Conservation (phyloP, 2,888 invertebrate species). For the Bruchidius siliquastri region DNA sequence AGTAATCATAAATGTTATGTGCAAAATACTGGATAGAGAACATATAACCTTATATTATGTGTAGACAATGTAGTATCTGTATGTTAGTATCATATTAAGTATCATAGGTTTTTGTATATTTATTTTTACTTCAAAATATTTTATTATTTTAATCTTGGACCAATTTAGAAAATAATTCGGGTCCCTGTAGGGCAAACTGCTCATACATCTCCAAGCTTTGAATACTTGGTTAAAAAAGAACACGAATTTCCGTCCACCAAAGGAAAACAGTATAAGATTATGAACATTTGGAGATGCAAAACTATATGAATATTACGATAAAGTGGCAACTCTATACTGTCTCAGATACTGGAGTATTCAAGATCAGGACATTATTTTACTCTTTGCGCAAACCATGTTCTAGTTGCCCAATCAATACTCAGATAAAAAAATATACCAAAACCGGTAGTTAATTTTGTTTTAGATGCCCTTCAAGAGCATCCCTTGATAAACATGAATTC, state of each 20-base stretch:
- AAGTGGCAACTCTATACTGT: no score
- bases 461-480: no score
- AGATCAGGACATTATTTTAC: no score
- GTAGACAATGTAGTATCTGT: not conserved
- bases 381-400: no score
- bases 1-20: not conserved
- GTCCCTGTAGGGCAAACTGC: not conserved
- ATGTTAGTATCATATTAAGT: not conserved
- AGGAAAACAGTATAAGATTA: not conserved
- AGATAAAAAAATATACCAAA: no score
- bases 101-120: not conserved
- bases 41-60: not conserved
- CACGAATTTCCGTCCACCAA: not conserved
- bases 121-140: not conserved
- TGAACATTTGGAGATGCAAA: not conserved
- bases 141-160: not conserved
- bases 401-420: no score
- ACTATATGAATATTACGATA: no score
- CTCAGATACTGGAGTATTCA: no score
- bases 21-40: not conserved
- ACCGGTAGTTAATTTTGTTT: no score
- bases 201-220: not conserved
- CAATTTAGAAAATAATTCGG: not conserved
- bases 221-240: not conserved
- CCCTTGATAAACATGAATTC: no score